phyloP scores from a whole-genome alignment of 2,113 vertebrate species.

The Coturnix japonica region DNA sequence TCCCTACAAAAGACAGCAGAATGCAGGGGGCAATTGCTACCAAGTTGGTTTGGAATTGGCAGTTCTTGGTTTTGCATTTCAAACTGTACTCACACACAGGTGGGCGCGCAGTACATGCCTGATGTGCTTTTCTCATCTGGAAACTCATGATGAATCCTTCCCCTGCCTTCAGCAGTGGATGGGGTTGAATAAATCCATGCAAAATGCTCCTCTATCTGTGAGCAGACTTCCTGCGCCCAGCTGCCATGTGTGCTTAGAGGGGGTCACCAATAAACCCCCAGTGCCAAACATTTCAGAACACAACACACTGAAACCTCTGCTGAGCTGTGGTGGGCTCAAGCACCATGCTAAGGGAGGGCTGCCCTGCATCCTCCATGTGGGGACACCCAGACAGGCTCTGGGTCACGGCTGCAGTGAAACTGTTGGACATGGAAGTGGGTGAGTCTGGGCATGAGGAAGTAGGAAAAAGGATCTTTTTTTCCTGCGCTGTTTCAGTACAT shows the following conservation, averaged over 20 bases:
- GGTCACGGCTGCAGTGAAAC: neutral
- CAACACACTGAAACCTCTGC: neutral
- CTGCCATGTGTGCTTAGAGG: neutral
- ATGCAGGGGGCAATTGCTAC: neutral
- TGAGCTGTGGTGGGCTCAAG: neutral
- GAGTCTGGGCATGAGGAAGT: neutral
- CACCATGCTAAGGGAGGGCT: neutral
- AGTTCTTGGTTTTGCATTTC: neutral
- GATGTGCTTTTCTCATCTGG: neutral
- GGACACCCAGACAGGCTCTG: neutral
- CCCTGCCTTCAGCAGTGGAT: neutral
- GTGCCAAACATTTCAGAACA: neutral
- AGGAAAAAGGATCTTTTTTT: neutral
- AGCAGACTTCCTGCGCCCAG: neutral
- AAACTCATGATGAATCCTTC: neutral
- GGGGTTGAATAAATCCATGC: neutral
- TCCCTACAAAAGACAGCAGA: neutral
- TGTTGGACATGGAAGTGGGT: neutral
- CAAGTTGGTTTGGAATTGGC: neutral
- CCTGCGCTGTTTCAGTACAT: neutral
- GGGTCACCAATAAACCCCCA: neutral
- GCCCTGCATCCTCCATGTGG: neutral
- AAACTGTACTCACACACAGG: neutral
- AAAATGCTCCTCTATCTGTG: neutral
- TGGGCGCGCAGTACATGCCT: neutral